Base-by-base conservation (phyloP, 2,888 invertebrate species). In the Macaria liturata region DNA sequence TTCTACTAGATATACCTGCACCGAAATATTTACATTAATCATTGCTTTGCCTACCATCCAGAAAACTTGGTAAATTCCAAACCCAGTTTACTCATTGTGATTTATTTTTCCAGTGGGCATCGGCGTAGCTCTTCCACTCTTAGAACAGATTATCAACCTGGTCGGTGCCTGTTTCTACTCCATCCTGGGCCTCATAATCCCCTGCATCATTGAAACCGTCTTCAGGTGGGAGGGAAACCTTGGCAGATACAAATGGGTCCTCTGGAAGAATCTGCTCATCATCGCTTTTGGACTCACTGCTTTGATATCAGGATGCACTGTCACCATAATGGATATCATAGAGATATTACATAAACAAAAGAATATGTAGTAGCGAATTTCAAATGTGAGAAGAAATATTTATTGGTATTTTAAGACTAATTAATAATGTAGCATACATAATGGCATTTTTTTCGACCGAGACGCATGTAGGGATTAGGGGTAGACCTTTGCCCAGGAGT, bases 181-280 rank as follows among this genome's bases (percentile, higher is more conserved):
- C 3, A 93, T 94, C 45, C 91, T 95, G 45, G 97, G 98, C 0
- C 92, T 97, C 47, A 92, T 95, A 59, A 94, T 96, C 46, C 96
- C 97, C 4, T 94, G 95, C 2, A 81, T 95, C 30, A 92, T 96
- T 3, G 96, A 97, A 71, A 95, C 95, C 0, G 93, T 96, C 0
- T 94, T 95, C 64, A 87, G 93, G 53, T 95, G 94, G 94, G 93
- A 95, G 3, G 5, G 34, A 20, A 90, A 94, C 53, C 93, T 95
- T 5, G 96, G 97, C 0, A 83, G 72, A 54, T 92, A 86, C 62
- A 94, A 94, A 44, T 96, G 96, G 95, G 91, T 94, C 46, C 80
- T 96, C 0, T 91, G 93, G 81, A 97, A 96, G 76, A 95, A 97
- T 69, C 32, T 91, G 0, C 40, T 94, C 1, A 91, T 97, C 4